phyloP scores from a whole-genome alignment of 2,797 vertebrate species.

The Periparus ater region DNA sequence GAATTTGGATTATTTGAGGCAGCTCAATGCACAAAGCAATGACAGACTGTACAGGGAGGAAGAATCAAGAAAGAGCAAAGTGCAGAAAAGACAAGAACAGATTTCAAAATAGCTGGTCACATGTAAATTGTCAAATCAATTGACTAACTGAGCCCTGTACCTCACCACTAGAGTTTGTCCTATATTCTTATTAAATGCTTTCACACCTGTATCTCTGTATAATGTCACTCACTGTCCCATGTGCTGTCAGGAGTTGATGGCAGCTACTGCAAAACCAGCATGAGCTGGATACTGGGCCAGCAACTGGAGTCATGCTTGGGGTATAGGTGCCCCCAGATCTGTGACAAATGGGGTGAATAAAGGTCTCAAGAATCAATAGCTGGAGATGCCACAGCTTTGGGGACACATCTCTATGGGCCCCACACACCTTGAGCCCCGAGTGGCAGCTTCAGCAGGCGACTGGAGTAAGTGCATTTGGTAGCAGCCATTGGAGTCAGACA shows the following conservation, averaged over 20 bases:
- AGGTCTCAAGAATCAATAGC: neutral
- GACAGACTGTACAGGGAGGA: fast-evolving
- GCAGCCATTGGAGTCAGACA: neutral
- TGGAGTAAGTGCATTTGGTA: neutral
- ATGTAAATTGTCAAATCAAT: neutral
- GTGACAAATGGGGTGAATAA: neutral
- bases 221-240: neutral
- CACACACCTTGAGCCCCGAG: neutral
- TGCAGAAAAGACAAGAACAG: neutral
- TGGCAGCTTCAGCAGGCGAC: neutral
- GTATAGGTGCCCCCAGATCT: neutral
- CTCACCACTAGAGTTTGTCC: neutral
- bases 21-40: neutral
- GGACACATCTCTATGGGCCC: neutral
- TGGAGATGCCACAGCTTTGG: neutral
- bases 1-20: neutral
- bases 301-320: neutral
- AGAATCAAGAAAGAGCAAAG: neutral
- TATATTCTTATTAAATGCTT: neutral
- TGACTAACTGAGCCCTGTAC: neutral
- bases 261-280: neutral
- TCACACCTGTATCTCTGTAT: neutral
- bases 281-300: neutral
- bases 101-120: neutral
- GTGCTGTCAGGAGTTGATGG: neutral